Evolutionary conservation across 2,113 vertebrate genomes (phyloP).

Genomic region (Mormoops blainvillei): DNA sequence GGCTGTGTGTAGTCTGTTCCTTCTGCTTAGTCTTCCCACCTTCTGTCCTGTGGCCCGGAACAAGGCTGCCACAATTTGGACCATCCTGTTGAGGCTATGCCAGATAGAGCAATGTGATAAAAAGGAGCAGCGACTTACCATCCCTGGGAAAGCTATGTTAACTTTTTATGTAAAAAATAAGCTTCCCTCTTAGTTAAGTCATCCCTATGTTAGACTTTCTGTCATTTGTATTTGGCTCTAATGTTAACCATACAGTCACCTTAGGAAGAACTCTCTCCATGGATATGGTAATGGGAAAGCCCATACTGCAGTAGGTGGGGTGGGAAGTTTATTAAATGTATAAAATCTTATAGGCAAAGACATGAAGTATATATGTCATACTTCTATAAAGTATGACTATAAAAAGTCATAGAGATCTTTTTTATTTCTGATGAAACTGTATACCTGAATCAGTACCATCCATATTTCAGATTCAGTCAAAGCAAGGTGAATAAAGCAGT

Average conservation of each 20-base stretch:
- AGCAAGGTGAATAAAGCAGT: neutral
- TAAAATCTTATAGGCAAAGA: neutral
- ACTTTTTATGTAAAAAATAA: neutral
- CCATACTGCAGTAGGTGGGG: fast-evolving
- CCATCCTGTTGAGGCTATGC: neutral
- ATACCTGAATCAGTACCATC: neutral
- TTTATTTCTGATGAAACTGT: neutral
- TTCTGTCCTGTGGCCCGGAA: neutral
- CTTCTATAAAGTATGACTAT: too few species aligned
- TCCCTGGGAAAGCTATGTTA: neutral
- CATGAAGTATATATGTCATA: neutral
- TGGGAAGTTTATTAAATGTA: neutral
- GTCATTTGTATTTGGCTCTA: neutral
- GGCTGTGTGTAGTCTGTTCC: neutral
- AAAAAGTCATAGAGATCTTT: neutral
- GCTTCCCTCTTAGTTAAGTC: neutral
- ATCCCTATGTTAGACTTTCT: neutral
- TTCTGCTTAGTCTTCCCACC: neutral
- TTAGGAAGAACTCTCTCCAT: neutral
- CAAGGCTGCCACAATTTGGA: neutral
- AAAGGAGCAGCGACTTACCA: neutral
- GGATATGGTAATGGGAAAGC: neutral
- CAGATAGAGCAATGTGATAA: neutral
- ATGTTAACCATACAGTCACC: neutral
- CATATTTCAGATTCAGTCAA: neutral